phyloP scores from a whole-genome alignment of 2,888 invertebrate genomes.

The Cylloceria caligata region DNA sequence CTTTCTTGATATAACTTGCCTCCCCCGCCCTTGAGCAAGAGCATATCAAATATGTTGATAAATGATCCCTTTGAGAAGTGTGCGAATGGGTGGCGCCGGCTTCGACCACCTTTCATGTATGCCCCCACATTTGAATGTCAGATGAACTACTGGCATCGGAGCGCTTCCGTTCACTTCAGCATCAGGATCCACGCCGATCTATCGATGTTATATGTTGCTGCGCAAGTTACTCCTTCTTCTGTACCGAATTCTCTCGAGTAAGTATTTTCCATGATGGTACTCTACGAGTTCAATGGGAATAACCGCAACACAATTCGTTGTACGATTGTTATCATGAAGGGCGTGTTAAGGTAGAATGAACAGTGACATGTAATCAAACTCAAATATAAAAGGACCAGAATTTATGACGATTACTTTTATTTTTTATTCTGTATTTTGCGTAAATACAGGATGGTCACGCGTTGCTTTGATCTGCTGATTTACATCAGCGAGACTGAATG shows the following conservation, averaged over 20 bases:
- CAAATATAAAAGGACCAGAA: neutral
- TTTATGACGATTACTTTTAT: neutral
- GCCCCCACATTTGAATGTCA: constrained; percentile 81
- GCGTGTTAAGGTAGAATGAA: neutral
- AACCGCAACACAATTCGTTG: neutral
- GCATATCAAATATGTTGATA: constrained; percentile 85
- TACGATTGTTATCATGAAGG: neutral
- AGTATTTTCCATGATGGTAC: neutral
- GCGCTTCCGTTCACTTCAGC: constrained; percentile 49
- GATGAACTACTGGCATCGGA: constrained; percentile 74
- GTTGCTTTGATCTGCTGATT: constrained; percentile 68
- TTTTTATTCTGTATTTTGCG: neutral
- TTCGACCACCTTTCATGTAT: constrained; percentile 76
- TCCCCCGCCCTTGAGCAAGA: constrained; percentile 71
- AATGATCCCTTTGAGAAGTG: constrained; percentile 83
- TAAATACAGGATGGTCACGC: constrained; percentile 2
- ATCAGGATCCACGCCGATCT: constrained; percentile 17
- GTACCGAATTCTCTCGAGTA: neutral
- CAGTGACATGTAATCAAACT: neutral
- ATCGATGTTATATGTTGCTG: neutral
- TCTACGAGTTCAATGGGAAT: neutral
- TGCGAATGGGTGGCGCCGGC: constrained; percentile 77
- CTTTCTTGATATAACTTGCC: constrained; percentile 68
- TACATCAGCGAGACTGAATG: constrained; percentile 37
- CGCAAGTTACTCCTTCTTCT: constrained; percentile 13